Conservation (phyloP, 2,797 vertebrate species). For the Propithecus deckenii region DNA sequence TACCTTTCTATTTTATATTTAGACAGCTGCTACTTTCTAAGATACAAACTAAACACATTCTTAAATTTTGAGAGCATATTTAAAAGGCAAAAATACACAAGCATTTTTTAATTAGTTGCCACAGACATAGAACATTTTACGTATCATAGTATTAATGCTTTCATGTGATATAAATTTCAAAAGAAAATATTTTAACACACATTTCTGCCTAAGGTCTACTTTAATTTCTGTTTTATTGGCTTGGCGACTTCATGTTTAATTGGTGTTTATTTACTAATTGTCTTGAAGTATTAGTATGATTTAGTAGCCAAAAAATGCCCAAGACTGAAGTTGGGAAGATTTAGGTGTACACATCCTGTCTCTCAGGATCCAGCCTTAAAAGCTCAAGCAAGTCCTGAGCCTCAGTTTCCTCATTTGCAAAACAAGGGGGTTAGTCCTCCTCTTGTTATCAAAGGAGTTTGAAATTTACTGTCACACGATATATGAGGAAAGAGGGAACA, state of each 20-base stretch:
- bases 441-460: neutral
- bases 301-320: neutral
- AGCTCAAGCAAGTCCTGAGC: neutral
- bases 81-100: constrained; percentile 9
- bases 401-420: neutral
- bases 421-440: neutral
- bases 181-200: constrained; percentile 41
- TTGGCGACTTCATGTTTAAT: neutral
- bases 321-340: neutral
- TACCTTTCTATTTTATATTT: neutral
- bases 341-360: neutral
- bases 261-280: neutral
- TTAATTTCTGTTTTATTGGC: neutral
- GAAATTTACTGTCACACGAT: neutral
- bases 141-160: neutral
- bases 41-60: neutral
- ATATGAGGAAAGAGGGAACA: neutral
- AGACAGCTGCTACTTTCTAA: constrained; percentile 8
- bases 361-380: neutral
- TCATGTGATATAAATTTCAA: neutral
- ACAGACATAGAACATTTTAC: neutral
- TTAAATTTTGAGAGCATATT: neutral
- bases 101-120: constrained; percentile 11
- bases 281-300: neutral
- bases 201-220: neutral